Conservation (phyloP, 2,797 vertebrate genomes). For the Acanthiza pusilla region DNA sequence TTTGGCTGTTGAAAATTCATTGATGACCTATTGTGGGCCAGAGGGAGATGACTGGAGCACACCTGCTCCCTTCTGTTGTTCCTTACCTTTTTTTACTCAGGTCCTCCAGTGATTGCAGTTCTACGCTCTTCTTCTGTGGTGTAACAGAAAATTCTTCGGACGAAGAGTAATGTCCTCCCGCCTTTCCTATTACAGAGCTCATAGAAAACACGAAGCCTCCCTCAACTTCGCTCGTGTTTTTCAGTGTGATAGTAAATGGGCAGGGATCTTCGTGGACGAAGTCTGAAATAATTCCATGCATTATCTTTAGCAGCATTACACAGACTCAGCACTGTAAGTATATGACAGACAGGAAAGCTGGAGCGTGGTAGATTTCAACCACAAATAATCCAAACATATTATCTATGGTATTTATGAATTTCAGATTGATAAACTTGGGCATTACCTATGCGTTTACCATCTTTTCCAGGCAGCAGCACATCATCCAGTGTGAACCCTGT, state of each 20-base stretch:
- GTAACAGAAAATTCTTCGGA: constrained; percentile 17
- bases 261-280: background rate
- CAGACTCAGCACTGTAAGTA: fast-evolving
- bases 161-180: background rate
- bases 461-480: background rate
- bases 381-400: fast-evolving
- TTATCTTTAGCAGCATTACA: background rate
- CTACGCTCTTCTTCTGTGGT: constrained; percentile 20
- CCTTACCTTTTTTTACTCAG: constrained; percentile 58
- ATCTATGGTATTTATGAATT: background rate
- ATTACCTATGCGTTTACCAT: background rate
- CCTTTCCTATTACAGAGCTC: fast-evolving
- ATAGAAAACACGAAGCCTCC: background rate
- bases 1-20: too few species aligned
- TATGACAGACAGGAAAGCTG: background rate
- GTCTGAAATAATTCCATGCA: background rate
- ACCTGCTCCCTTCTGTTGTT: too few species aligned
- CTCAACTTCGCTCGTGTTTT: background rate
- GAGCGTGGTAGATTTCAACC: fast-evolving
- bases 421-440: background rate
- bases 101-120: background rate
- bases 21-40: too few species aligned
- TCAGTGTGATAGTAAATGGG: background rate
- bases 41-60: fast-evolving
- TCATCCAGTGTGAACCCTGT: background rate